Evolutionary conservation across 2,797 vertebrate species (phyloP).

Genomic region (Silurus aristotelis): DNA sequence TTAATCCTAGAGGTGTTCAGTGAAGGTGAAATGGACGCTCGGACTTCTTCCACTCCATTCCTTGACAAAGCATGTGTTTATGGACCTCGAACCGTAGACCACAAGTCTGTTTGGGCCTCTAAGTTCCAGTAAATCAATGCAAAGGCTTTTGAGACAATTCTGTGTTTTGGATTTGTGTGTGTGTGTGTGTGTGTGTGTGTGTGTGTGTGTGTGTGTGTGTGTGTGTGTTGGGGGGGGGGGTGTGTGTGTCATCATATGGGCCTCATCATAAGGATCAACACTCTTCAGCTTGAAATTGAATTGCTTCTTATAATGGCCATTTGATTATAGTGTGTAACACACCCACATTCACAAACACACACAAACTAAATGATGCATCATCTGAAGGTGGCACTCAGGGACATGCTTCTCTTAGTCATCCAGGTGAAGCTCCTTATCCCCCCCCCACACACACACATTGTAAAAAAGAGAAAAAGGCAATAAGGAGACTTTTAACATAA

Average conservation of each 20-base stretch:
- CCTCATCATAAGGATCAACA: too few relatives aligned
- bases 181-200: too few relatives aligned
- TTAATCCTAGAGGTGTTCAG: neutral
- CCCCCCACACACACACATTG: neutral
- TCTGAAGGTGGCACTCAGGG: slow-evolving; percentile 28
- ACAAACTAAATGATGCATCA: slow-evolving; percentile 17
- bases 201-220: too few relatives aligned
- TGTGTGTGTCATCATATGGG: too few relatives aligned
- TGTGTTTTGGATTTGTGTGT: neutral
- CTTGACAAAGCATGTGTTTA: neutral
- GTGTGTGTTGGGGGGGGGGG: too few relatives aligned
- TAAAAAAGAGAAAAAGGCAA: slow-evolving; percentile 6
- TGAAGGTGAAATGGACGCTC: neutral
- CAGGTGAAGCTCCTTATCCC: slow-evolving; percentile 6
- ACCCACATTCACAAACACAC: neutral
- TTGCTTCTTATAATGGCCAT: neutral
- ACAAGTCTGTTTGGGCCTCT: neutral
- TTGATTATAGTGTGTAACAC: neutral
- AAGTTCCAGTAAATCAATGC: neutral
- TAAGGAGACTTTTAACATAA: slow-evolving; percentile 10
- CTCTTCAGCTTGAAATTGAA: too few relatives aligned
- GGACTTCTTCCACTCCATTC: neutral
- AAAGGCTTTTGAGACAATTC: neutral
- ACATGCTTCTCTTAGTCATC: slow-evolving; percentile 14
- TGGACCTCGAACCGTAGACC: neutral